These are phyloP conservation scores for Hylaeus anthracinus DNA, from an alignment of 1,140 invertebrate species.

Conservation along the genomic window DNA sequence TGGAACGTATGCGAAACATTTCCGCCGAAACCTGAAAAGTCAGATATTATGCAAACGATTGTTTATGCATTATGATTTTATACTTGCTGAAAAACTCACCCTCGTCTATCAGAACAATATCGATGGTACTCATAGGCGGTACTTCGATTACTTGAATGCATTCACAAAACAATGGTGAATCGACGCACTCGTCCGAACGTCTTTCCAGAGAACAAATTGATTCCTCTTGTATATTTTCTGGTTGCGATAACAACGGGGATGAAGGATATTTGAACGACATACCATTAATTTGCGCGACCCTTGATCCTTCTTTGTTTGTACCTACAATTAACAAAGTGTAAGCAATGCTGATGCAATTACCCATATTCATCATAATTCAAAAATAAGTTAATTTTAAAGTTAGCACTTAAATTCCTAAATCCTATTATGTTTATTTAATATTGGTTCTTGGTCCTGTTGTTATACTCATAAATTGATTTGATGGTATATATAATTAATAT, in stretches of 20 bases:
- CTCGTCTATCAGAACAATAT: slow-evolving; percentile 68
- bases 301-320: slow-evolving; percentile 14
- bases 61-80: background rate
- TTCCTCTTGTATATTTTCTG: slow-evolving; percentile 56
- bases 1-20: slow-evolving; percentile 66
- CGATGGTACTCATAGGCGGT: slow-evolving; percentile 47
- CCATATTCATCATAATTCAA: no score
- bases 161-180: slow-evolving; percentile 66
- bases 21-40: slow-evolving; percentile 60
- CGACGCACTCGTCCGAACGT: slow-evolving; percentile 54
- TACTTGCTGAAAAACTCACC: slow-evolving; percentile 45
- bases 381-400: no score
- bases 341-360: no score
- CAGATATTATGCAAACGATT: background rate
- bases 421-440: no score
- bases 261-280: slow-evolving; percentile 72
- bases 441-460: no score
- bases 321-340: slow-evolving; percentile 40
- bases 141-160: slow-evolving; percentile 66
- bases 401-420: no score
- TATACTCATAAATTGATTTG: no score
- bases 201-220: slow-evolving; percentile 60
- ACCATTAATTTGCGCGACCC: slow-evolving; percentile 63
- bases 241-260: slow-evolving; percentile 69
- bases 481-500: no score